Base-by-base conservation (phyloP, 1,140 invertebrate species). In the Psix sp. region DNA sequence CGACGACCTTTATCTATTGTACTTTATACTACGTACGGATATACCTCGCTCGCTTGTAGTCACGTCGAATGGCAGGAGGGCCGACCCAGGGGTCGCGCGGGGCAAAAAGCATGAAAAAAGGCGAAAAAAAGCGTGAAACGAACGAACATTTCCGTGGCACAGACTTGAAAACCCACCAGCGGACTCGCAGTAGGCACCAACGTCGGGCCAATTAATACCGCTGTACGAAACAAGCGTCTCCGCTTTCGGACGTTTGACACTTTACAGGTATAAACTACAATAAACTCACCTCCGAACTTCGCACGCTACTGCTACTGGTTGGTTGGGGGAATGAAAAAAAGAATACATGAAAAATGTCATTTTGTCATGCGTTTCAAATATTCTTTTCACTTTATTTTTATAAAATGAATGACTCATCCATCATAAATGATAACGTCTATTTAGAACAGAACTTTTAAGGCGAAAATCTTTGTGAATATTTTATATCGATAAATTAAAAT, bases 191-290 rank as follows among this genome's bases (percentile, higher is more conserved):
- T 66, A 75, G 59, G 63, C 66, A 57, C 71, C 63, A 38, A 80
- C 65, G 77, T 80, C 77, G 77, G 75, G 77, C 78, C 81, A 83
- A 84, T 83, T 84, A 83, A 84, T 84, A 82, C 77, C 70, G 72
- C 74, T 77, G 80, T 74, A 74, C 74, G 74, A 76, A 76, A 71
- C 74, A 71, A 76, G 66, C 74, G 74, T 67, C 62, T 71, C 67
- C 65, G 57, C 65, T 73, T 76, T 65, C 68, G 74, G 57, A 56
- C 63, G 57, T 60, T 73, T 73, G 57, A 72, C 66, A 68, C 74
- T 73, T 76, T 68, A 76, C 74, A 72, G 68, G 67, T 76, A 68
- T 76, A 76, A 72, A 72, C 54, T 72, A 76, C 70, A 72, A 75
- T 75, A 75, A 75, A 75, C 73, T 75, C 73, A 70, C 73, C 73